A percentile compares a stretch with the other conserved stretches of the same genome.
These are phyloP conservation scores for Opisthocomus hoazin DNA, from an alignment of 2,113 vertebrate species.

Conservation along the genomic window DNA sequence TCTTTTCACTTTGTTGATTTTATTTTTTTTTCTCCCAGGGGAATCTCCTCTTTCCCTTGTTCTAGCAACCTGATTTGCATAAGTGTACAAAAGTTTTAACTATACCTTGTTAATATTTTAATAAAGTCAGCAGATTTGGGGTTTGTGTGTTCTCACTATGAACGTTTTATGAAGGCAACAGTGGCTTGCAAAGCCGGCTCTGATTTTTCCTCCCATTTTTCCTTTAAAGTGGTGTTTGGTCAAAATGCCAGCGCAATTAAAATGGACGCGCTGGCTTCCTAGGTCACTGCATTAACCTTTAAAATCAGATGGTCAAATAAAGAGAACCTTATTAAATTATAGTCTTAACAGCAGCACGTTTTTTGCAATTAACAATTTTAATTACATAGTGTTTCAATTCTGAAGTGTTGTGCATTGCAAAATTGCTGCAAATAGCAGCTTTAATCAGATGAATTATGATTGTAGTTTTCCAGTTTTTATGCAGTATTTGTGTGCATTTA, in stretches of 20 bases:
- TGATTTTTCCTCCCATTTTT: not conserved
- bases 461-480: conserved; percentile 54
- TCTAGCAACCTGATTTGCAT: not conserved
- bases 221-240: conserved; percentile 15
- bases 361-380: conserved; percentile 73
- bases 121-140: conserved; percentile 65
- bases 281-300: conserved; percentile 64
- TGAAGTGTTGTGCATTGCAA: conserved; percentile 45
- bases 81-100: conserved; percentile 62
- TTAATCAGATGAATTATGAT: conserved; percentile 57
- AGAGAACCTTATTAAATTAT: conserved; percentile 60
- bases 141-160: not conserved
- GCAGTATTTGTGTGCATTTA: conserved; percentile 19
- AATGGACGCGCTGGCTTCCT: conserved; percentile 1
- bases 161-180: not conserved
- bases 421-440: conserved; percentile 67
- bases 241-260: not conserved
- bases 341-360: conserved; percentile 47
- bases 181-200: not conserved
- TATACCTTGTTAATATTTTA: conserved; percentile 70
- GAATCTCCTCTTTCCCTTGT: conserved; percentile 32
- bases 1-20: conserved; percentile 71
- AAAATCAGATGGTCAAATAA: conserved; percentile 51
- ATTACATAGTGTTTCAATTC: conserved; percentile 63
- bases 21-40: conserved; percentile 62